Percentiles rank a stretch among this genome's conserved stretches.
Evolutionary conservation across 2,888 invertebrate genomes (phyloP).

Genomic region (Strigamia crassipes): DNA sequence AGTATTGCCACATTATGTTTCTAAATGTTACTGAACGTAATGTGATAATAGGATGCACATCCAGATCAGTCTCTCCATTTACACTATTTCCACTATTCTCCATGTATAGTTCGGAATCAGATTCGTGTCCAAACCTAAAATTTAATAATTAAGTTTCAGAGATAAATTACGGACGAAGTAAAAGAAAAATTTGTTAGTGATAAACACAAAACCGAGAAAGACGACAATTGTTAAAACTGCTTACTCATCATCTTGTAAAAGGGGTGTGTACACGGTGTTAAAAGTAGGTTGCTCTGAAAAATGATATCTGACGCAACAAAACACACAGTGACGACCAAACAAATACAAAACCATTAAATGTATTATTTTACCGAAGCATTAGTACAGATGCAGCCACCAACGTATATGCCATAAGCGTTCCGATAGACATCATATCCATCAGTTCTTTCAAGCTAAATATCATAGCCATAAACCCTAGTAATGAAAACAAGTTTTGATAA

Average conservation of each 20-base stretch:
- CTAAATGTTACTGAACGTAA: not conserved
- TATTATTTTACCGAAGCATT: conserved; percentile 54
- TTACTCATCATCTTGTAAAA: conserved; percentile 25
- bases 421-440: conserved; percentile 64
- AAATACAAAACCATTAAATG: not conserved
- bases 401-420: conserved; percentile 60
- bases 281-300: not conserved
- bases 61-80: not conserved
- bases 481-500: not conserved
- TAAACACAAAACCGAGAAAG: not conserved
- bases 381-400: conserved; percentile 61
- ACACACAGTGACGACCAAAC: not conserved
- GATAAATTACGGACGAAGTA: too few relatives aligned
- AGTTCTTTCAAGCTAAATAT: conserved; percentile 60
- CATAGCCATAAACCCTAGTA: conserved; percentile 65
- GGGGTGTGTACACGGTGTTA: not conserved
- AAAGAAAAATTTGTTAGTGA: not conserved
- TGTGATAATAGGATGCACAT: not conserved
- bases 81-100: not conserved
- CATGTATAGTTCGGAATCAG: not conserved
- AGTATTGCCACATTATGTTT: not conserved
- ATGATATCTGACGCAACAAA: not conserved
- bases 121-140: not conserved
- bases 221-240: not conserved
- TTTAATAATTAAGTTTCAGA: not conserved